phyloP scores from a whole-genome alignment of 2,888 invertebrate genomes.

The Leptarthrus brevirostris region DNA sequence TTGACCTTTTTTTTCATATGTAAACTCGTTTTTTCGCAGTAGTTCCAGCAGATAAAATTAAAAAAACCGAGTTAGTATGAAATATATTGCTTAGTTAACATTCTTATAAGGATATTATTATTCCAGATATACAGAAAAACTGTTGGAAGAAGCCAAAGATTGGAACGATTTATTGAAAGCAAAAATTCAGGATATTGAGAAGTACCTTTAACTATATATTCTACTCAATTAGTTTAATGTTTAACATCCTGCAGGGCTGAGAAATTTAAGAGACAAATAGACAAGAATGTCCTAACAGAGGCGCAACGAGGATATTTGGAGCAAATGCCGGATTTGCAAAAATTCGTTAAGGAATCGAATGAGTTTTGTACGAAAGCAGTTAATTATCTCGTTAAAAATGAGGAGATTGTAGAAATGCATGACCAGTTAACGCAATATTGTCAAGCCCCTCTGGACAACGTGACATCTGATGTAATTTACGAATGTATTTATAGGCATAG shows the following conservation, averaged over 20 bases:
- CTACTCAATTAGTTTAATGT: slow-evolving; percentile 12
- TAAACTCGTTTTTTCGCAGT: background rate
- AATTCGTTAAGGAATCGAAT: slow-evolving; percentile 58
- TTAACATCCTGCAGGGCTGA: background rate
- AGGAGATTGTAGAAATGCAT: slow-evolving; percentile 56
- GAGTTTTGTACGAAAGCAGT: slow-evolving; percentile 58
- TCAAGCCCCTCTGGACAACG: slow-evolving; percentile 51
- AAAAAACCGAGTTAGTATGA: slow-evolving; percentile 10
- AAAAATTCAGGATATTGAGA: slow-evolving; percentile 47
- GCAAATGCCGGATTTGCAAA: slow-evolving; percentile 57
- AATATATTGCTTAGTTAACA: background rate
- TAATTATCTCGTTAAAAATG: slow-evolving; percentile 57
- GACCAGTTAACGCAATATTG: slow-evolving; percentile 56
- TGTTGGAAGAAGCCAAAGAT: slow-evolving; percentile 57
- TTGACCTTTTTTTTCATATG: background rate
- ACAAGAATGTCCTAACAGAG: slow-evolving; percentile 53
- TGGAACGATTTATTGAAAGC: slow-evolving; percentile 57
- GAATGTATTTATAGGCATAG: slow-evolving; percentile 50
- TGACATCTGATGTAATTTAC: slow-evolving; percentile 51
- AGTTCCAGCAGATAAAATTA: background rate
- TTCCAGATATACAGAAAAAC: slow-evolving; percentile 56
- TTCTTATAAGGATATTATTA: background rate
- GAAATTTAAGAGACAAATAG: background rate
- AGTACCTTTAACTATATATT: slow-evolving; percentile 47
- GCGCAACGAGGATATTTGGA: slow-evolving; percentile 59